Conservation (phyloP, 2,888 invertebrate species). For the Quadriops clusia region DNA sequence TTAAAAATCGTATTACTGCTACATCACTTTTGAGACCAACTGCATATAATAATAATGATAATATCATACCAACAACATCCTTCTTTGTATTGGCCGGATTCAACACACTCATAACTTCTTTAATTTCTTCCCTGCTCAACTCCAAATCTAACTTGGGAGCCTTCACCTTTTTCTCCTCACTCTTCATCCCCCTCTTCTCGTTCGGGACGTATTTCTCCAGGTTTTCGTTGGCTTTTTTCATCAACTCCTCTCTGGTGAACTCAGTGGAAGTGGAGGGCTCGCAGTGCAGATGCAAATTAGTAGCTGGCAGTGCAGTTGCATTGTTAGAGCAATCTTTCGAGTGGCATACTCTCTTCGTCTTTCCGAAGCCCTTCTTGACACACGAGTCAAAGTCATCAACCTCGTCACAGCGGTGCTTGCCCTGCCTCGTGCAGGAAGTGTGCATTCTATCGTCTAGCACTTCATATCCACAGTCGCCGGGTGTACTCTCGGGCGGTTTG, state of each 20-base stretch:
- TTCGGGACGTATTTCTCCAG: constrained; percentile 6
- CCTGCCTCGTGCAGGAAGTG: constrained; percentile 58
- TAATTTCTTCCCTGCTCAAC: constrained; percentile 34
- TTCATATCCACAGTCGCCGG: no score
- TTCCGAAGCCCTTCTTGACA: constrained; percentile 14
- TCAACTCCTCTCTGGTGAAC: no score
- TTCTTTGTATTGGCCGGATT: no score
- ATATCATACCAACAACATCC: no score
- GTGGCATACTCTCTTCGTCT: constrained; percentile 7
- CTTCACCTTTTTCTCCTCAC: constrained; percentile 17
- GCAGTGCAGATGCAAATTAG: no score
- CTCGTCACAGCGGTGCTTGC: constrained; percentile 66
- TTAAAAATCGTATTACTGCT: no score
- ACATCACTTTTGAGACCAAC: no score
- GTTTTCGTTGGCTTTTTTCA: constrained; percentile 11
- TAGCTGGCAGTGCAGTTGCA: no score
- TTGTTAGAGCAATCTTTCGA: no score
- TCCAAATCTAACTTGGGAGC: constrained; percentile 34
- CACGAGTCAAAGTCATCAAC: constrained; percentile 50
- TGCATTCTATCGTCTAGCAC: constrained; percentile 60
- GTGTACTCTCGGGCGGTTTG: constrained; percentile 15
- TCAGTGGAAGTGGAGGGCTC: no score
- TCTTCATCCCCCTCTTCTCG: constrained; percentile 18
- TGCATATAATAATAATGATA: no score
- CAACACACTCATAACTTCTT: constrained; percentile 35